Base-by-base conservation (phyloP, 2,797 vertebrate genomes). In the Sebastes reedi region DNA sequence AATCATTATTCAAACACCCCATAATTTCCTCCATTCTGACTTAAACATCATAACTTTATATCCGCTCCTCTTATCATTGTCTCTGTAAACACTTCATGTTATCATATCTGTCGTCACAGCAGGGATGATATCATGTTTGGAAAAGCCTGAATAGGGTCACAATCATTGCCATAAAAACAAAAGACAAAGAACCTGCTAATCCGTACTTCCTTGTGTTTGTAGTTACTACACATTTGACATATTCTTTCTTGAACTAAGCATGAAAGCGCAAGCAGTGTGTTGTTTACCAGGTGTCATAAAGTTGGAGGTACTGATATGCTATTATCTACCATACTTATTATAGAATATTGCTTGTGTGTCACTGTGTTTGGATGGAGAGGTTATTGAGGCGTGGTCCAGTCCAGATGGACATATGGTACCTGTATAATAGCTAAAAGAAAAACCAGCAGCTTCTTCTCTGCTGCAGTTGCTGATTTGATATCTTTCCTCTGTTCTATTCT, bases 91-190 rank as follows among this genome's bases (percentile, higher is more conserved):
- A 70, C 50, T 52, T 65, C 11, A 24, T 58, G 24, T 61, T 24
- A 75, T 76, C 14, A 9, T n/a, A 22, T 58, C 11, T 72, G 27
- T 20, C 11, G 11, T 75, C 0, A 29, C 27, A 59, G n/a, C 24
- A 5, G 50, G 22, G 58, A 67, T 54, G 34, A 58, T 50, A 22
- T 46, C 32, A 8, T 62, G 1, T 36, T 55, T 18, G 71, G 56
- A 72, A 77, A 79, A 34, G 20, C 52, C 52, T 39, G 56, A 58
- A 32, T 58, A 61, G 52, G 56, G 22, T 78, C 55, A 34, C 66
- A 60, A 65, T 39, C 24, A 24, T 14, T 67, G 42, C 4, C 32
- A 72, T 54, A 22, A 30, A 46, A 67, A 25, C 5, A 39, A 69
- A 78, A 67, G 46, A 75, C 65, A 30, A 61, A 30, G 18, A 79